Evolutionary conservation across 2,888 invertebrate species (phyloP).

Genomic region (Apodemia mormo): DNA sequence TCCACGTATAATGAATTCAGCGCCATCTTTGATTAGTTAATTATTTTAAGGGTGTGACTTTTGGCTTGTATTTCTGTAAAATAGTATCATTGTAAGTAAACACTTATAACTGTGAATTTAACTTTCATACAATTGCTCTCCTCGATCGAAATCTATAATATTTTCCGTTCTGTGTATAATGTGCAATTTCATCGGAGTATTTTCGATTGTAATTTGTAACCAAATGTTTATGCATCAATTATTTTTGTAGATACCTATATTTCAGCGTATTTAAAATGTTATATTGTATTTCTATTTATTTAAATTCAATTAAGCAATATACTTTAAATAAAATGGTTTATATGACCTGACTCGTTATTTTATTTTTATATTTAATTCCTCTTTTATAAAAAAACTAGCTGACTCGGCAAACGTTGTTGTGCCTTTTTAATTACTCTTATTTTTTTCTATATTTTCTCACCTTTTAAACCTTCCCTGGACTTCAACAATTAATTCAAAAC

Average conservation of each 20-base stretch:
- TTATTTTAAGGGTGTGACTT: not conserved
- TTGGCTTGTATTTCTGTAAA: conserved; percentile 3
- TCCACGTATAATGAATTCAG: no score
- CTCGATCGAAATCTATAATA: conserved; percentile 42
- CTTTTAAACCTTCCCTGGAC: no score
- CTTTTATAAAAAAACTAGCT: no score
- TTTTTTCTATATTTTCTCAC: no score
- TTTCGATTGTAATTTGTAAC: conserved; percentile 25
- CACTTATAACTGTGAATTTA: not conserved
- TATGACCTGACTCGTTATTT: conserved; percentile 50
- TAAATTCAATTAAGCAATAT: conserved; percentile 78
- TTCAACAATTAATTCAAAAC: no score
- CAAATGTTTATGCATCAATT: conserved; percentile 35
- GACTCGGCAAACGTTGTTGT: no score
- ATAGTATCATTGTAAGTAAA: not conserved
- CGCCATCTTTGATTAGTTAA: no score
- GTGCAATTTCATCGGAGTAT: conserved; percentile 2
- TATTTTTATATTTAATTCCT: conserved; percentile 29
- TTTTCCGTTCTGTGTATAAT: conserved; percentile 35
- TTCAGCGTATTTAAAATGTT: conserved; percentile 42
- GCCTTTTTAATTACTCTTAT: no score
- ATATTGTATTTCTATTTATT: conserved; percentile 73
- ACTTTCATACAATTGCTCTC: not conserved
- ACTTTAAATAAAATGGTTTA: conserved; percentile 68
- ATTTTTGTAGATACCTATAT: conserved; percentile 49